Evolutionary conservation across 1,140 invertebrate species (phyloP).

Genomic region (Danaus plexippus): DNA sequence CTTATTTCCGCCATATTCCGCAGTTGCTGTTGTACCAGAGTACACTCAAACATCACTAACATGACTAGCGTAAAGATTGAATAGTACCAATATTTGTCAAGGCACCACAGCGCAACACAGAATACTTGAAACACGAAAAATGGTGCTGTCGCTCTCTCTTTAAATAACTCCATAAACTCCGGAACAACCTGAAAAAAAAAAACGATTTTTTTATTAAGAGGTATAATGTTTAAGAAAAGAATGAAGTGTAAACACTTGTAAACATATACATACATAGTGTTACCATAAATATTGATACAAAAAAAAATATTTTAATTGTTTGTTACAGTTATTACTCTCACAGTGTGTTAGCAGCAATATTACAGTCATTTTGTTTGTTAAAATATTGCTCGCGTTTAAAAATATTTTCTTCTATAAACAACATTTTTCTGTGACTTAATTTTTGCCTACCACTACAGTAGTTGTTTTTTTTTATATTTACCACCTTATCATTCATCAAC

Average conservation of each 20-base stretch:
- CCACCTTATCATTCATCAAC: no score
- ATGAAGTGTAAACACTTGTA: neutral
- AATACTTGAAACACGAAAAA: slow-evolving; percentile 98
- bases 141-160: slow-evolving; percentile 97
- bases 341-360: no score
- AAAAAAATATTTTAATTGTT: no score
- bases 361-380: no score
- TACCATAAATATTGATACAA: neutral
- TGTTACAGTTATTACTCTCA: no score
- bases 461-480: no score
- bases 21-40: slow-evolving; percentile 97
- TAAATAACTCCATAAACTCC: slow-evolving; percentile 96
- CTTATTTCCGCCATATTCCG: slow-evolving; percentile 99
- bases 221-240: neutral
- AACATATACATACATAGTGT: neutral
- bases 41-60: slow-evolving; percentile 98
- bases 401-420: no score
- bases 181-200: slow-evolving; percentile 86
- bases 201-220: neutral
- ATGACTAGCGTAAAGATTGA: slow-evolving; percentile 97
- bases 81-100: slow-evolving; percentile 99
- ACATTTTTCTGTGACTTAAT: no score
- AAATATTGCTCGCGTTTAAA: no score
- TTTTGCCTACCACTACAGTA: no score
- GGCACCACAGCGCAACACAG: slow-evolving; percentile 98